phyloP scores from a whole-genome alignment of 2,888 invertebrate species.

The Lordiphosa fenestrarum region DNA sequence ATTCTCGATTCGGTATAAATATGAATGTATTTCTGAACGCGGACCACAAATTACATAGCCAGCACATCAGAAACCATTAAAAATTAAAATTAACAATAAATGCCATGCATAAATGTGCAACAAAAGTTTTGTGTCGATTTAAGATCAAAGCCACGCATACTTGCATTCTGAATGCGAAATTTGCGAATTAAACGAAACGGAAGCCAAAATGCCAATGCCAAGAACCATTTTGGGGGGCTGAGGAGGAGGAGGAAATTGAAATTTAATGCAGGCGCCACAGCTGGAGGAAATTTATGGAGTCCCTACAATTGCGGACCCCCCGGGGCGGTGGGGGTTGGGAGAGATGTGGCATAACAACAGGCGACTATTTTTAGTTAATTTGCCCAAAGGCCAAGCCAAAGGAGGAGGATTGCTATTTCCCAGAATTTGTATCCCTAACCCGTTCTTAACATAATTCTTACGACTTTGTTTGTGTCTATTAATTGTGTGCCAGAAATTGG shows the following conservation, averaged over 20 bases:
- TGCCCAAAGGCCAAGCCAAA: slow-evolving; percentile 17
- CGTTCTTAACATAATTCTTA: slow-evolving; percentile 10
- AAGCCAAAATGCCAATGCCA: slow-evolving; percentile 40
- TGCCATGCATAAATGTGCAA: background rate
- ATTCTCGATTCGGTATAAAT: no score
- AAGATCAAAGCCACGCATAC: slow-evolving; percentile 48
- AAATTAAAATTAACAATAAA: no score
- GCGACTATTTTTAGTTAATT: slow-evolving; percentile 62
- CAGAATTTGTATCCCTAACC: slow-evolving; percentile 29
- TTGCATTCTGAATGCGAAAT: slow-evolving; percentile 68
- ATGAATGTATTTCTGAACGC: no score
- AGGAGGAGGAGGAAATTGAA: slow-evolving; percentile 34
- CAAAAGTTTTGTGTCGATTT: slow-evolving; percentile 15
- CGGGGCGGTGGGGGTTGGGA: background rate
- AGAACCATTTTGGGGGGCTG: slow-evolving; percentile 18
- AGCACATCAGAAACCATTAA: no score
- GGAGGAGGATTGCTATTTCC: background rate
- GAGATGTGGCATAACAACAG: slow-evolving; percentile 16
- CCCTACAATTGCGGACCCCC: background rate
- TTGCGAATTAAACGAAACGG: slow-evolving; percentile 54
- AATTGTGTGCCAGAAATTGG: slow-evolving; percentile 51
- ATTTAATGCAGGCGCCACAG: slow-evolving; percentile 31
- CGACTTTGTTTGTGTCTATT: slow-evolving; percentile 30
- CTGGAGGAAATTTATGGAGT: slow-evolving; percentile 27
- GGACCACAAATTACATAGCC: no score